phyloP scores from a whole-genome alignment of 1,140 invertebrate genomes.

The Heliconius hewitsoni region DNA sequence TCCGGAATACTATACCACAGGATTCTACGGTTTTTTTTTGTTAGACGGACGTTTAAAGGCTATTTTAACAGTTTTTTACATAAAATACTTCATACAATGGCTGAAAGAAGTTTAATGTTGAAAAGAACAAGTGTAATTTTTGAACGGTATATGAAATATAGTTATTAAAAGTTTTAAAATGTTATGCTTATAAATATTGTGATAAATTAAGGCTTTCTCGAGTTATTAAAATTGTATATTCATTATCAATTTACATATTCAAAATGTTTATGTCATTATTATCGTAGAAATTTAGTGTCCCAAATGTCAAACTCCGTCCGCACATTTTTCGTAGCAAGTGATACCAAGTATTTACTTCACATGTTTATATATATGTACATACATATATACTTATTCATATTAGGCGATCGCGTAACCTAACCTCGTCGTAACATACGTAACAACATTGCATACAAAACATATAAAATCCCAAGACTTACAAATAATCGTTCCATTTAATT shows the following conservation, averaged over 20 bases:
- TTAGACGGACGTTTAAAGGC: background rate
- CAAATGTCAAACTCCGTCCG: too few species aligned
- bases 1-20: too few species aligned
- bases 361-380: background rate
- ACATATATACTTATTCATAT: background rate
- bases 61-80: background rate
- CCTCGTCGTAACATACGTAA: background rate
- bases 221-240: too few species aligned
- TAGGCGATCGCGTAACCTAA: background rate
- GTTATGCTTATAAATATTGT: too few species aligned
- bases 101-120: background rate
- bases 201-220: too few species aligned
- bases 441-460: background rate
- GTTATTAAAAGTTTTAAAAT: too few species aligned
- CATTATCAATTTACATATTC: too few species aligned
- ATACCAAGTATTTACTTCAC: too few species aligned
- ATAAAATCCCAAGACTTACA: background rate
- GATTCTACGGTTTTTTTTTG: background rate
- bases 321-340: too few species aligned
- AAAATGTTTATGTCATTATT: too few species aligned
- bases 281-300: too few species aligned
- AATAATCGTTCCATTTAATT: background rate
- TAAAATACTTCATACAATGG: background rate
- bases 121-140: background rate
- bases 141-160: background rate